These are phyloP conservation scores for Eilema sororculum DNA, from an alignment of 2,888 invertebrate genomes.

Conservation along the genomic window DNA sequence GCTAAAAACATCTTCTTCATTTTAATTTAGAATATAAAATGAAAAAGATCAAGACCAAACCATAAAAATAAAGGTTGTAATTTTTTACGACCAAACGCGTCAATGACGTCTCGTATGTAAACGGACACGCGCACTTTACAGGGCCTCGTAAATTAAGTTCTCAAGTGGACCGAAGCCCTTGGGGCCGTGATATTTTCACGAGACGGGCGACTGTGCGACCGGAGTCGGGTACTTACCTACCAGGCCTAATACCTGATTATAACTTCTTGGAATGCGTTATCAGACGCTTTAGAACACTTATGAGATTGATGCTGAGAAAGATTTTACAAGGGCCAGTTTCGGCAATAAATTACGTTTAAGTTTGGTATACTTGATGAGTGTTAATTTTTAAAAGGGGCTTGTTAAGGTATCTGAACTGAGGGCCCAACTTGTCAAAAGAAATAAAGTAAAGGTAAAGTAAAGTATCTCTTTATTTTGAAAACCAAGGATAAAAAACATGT, in stretches of 20 bases:
- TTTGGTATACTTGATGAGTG: neutral
- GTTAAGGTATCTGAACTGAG: too few species aligned
- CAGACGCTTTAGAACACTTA: constrained; percentile 3
- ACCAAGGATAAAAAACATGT: too few species aligned
- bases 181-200: constrained; percentile 51
- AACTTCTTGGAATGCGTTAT: constrained; percentile 15
- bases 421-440: too few species aligned
- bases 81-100: neutral
- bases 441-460: too few species aligned
- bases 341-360: constrained; percentile 3
- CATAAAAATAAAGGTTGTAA: too few species aligned
- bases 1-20: too few species aligned
- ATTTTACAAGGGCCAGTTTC: neutral
- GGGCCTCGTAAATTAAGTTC: constrained; percentile 70
- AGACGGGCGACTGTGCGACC: constrained; percentile 27
- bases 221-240: constrained; percentile 15
- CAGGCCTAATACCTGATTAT: neutral
- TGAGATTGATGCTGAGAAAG: neutral
- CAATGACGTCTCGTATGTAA: constrained; percentile 25
- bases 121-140: constrained; percentile 49
- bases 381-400: neutral
- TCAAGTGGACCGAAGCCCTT: constrained; percentile 58
- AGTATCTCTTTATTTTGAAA: too few species aligned
- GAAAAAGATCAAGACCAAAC: too few species aligned
- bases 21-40: too few species aligned